These are phyloP conservation scores for Falco biarmicus DNA, from an alignment of 2,797 vertebrate genomes.

Conservation along the genomic window DNA sequence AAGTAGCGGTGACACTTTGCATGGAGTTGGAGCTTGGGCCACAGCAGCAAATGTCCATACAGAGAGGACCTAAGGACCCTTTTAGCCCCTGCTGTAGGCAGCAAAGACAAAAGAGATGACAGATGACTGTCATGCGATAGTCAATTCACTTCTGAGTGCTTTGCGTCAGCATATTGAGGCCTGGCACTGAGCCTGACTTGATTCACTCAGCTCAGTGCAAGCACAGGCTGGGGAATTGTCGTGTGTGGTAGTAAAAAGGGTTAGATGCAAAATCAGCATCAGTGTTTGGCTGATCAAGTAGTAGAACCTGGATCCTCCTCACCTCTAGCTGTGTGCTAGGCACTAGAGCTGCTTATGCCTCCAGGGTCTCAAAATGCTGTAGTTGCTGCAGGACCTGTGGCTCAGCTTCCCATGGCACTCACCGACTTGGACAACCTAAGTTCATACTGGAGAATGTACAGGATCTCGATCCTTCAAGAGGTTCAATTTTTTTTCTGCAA, in stretches of 20 bases:
- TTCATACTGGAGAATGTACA: neutral
- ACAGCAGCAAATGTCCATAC: rapidly evolving
- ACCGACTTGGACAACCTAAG: neutral
- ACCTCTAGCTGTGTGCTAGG: neutral
- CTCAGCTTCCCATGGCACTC: neutral
- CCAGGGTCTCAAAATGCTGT: neutral
- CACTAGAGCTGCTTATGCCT: neutral
- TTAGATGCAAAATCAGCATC: neutral
- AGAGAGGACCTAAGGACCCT: neutral
- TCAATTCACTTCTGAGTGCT: neutral
- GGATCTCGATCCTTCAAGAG: neutral
- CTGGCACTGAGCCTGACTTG: neutral
- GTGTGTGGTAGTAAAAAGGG: neutral
- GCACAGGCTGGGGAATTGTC: neutral
- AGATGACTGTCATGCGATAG: too few relatives aligned
- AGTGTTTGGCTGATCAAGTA: neutral
- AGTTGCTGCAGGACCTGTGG: neutral
- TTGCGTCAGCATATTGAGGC: neutral
- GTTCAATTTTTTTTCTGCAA: neutral
- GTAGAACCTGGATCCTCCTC: neutral
- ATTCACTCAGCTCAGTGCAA: neutral
- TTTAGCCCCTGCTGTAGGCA: neutral
- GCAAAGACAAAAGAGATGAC: neutral
- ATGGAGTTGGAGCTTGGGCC: neutral
- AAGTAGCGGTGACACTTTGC: rapidly evolving